Base-by-base conservation (phyloP, 2,797 vertebrate species). In the Anabacerthia variegaticeps region DNA sequence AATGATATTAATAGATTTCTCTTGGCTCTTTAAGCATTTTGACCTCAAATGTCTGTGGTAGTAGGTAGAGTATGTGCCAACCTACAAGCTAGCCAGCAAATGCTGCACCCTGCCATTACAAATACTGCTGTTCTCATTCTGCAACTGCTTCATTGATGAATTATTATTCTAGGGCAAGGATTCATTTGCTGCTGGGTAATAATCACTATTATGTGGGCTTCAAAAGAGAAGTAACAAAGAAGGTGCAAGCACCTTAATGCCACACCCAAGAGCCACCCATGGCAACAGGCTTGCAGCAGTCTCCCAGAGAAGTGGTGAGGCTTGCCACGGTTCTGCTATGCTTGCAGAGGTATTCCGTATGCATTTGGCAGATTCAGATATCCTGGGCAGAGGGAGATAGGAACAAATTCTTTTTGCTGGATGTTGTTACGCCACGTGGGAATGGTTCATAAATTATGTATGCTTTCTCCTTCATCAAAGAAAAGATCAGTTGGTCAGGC, bases 1-100 rank as follows among this genome's bases (percentile, higher is more conserved):
- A 83, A 48, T 21, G 28, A 66, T 88, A 91, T 88, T 68, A 91
- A 88, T 80, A 93, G 72, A 65, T 66, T 77, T 58, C 28, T 91
- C 37, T 75, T 91, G 80, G 72, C 85, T 86, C 85, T 76, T 63
- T 51, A 91, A 93, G 76, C 59, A 39, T 85, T 92, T 86, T 96
- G 85, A 83, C 78, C 91, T 89, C 71, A 27, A 28, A 59, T 48
- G 81, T 51, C 72, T 85, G 65, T 65, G 69, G 69, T 43, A 84
- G 48, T 30, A 81, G 73, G 76, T 76, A 83, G 58, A 24, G 20
- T 12, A 48, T 13, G 28, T 65, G 79, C 79, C 92, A 94, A 1
- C 12, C 58, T 39, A 37, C 37, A 46, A 66, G 39, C 52, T 30
- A 34, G 78, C 56, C 82, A 83, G 59, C 62, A 11, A 24, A 10